Evolutionary conservation across 2,113 vertebrate genomes (phyloP).

Genomic region (Chamaea fasciata): DNA sequence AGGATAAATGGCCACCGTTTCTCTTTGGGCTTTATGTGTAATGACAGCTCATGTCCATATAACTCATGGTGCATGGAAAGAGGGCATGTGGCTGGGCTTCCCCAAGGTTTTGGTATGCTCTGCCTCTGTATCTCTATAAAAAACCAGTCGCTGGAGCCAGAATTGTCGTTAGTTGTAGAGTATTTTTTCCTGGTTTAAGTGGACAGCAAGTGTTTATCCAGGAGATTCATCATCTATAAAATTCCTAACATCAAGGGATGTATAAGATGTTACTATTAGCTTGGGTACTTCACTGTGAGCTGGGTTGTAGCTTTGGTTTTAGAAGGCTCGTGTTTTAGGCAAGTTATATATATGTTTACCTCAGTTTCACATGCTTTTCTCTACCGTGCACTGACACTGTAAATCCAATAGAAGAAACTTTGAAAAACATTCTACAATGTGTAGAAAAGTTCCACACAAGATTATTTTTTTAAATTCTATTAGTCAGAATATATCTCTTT

Average conservation of each 20-base stretch:
- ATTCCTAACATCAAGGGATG: background rate
- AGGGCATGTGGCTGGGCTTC: accelerated
- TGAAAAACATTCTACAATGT: background rate
- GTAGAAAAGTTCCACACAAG: background rate
- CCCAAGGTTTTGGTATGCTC: background rate
- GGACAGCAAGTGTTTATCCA: background rate
- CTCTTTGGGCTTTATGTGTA: background rate
- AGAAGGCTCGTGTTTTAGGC: background rate
- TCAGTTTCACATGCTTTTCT: background rate
- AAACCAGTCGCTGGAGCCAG: accelerated
- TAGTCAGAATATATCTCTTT: background rate
- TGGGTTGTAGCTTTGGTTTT: background rate
- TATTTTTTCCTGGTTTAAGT: background rate
- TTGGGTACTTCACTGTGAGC: background rate
- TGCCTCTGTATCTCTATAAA: background rate
- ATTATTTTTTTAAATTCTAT: background rate
- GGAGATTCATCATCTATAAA: background rate
- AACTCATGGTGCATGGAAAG: background rate
- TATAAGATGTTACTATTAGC: background rate
- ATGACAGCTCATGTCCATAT: background rate
- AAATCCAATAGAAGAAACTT: background rate
- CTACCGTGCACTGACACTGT: accelerated
- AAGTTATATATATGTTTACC: background rate
- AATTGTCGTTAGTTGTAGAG: background rate
- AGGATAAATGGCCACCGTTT: background rate